phyloP scores from a whole-genome alignment of 2,797 vertebrate genomes.

The Loris lydekkerianus region DNA sequence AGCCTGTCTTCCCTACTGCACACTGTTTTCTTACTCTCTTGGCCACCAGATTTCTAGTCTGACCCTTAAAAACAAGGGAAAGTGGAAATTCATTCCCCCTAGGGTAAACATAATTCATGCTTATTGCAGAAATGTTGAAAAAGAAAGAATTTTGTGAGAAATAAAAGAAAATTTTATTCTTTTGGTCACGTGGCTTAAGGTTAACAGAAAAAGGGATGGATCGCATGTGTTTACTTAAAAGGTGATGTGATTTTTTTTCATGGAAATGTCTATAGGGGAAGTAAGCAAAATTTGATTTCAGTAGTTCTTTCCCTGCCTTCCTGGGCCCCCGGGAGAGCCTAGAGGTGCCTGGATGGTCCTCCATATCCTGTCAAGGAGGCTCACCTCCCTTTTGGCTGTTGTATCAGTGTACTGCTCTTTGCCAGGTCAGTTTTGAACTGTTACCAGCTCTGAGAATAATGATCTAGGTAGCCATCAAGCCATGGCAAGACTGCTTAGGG shows the following conservation, averaged over 20 bases:
- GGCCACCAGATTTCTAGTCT: background rate
- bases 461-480: background rate
- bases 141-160: background rate
- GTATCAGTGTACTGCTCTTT: background rate
- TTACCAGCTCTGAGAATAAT: background rate
- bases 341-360: background rate
- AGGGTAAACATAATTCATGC: background rate
- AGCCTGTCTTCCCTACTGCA: background rate
- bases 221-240: constrained; percentile 39
- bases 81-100: background rate
- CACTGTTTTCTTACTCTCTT: background rate
- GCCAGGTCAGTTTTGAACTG: background rate
- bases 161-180: background rate
- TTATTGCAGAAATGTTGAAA: constrained; percentile 43
- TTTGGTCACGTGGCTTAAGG: background rate
- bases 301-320: background rate
- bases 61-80: constrained; percentile 43
- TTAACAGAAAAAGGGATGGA: background rate
- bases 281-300: background rate
- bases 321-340: background rate
- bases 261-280: background rate
- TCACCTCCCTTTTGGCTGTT: background rate
- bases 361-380: background rate
- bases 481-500: background rate
- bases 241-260: background rate